Evolutionary conservation across 2,797 vertebrate species (phyloP).

Genomic region (Galago senegalensis): DNA sequence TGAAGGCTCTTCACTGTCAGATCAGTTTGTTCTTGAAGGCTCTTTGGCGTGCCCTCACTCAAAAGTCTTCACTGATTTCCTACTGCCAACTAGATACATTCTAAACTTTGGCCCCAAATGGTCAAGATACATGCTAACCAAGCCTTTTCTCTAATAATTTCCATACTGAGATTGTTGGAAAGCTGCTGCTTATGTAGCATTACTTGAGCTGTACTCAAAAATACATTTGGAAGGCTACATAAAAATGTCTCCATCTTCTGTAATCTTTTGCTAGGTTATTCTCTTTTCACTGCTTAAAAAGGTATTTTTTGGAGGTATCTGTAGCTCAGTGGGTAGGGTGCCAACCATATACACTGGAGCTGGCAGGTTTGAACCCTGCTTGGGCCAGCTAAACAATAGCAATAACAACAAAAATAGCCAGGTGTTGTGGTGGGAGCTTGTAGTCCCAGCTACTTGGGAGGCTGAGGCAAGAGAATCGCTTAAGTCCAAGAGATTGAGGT

Average conservation of each 20-base stretch:
- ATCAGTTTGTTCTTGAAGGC: neutral
- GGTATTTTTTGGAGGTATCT: too few relatives aligned
- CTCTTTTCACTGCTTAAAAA: neutral
- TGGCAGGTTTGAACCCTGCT: too few relatives aligned
- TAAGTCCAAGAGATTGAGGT: too few relatives aligned
- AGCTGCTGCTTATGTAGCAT: neutral
- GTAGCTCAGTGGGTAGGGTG: too few relatives aligned
- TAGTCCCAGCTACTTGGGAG: too few relatives aligned
- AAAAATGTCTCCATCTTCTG: neutral
- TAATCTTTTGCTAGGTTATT: neutral
- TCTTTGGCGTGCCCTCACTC: neutral
- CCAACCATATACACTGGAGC: too few relatives aligned
- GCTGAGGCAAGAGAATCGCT: too few relatives aligned
- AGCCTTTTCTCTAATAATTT: constrained; percentile 12
- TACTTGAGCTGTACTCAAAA: neutral
- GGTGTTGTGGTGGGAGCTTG: too few relatives aligned
- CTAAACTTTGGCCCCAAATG: neutral
- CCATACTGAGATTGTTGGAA: neutral
- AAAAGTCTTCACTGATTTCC: neutral
- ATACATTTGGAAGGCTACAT: neutral
- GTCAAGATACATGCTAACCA: neutral
- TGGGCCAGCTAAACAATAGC: too few relatives aligned
- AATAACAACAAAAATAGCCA: neutral
- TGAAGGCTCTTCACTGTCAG: neutral
- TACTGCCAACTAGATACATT: neutral